Evolutionary conservation across 2,888 invertebrate genomes (phyloP), one percentile per base, ranked within the genome.

Genomic region (Ectemnius continuus): DNA sequence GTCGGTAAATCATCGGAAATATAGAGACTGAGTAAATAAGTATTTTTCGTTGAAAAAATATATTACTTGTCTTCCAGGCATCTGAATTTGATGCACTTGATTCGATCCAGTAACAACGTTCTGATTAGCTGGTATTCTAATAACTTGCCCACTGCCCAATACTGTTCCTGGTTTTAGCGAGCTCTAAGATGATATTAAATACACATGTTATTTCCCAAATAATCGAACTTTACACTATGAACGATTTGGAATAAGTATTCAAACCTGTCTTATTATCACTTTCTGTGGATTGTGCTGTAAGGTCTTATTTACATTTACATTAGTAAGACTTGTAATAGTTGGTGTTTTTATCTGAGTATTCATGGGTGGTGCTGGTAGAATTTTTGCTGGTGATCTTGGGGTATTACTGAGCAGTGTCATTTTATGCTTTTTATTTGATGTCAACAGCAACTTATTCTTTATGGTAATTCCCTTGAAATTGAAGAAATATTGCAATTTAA

Each of bases 11-110:
- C 14, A 23, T 13, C 5, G 4, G 3, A 64, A 14, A 56, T 57
- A 64, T 57, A 72, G 78, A 56, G 75, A 45, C 57, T 59, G 59
- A 61, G 59, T 47, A 72, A 23, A 46, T 48, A 13, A 23, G 3
- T 3, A 23, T 23, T 23, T 23, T 2, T 23, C 2, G 2, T 2
- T 23, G 23, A 61, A 69, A 71, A 69, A 63, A 70, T 45, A 61
- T 88, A 91, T 91, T 91, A 94, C 94, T 81, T 94, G 95, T 91
- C 94, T 94, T 14, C 95, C 94, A 1, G 95, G 94, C 74, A 95
- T 93, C 89, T 94, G 94, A 75, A 95, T 94, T 86, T 94, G 95
- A 90, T 95, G 95, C n/a, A 95, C 91, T 87, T 94, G 93, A 82
- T 92, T 90, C 5, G 87, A 79, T 91, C 81, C 88, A 87, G 89